Conservation (phyloP, 2,797 vertebrate genomes). For the Hydrolagus colliei region DNA sequence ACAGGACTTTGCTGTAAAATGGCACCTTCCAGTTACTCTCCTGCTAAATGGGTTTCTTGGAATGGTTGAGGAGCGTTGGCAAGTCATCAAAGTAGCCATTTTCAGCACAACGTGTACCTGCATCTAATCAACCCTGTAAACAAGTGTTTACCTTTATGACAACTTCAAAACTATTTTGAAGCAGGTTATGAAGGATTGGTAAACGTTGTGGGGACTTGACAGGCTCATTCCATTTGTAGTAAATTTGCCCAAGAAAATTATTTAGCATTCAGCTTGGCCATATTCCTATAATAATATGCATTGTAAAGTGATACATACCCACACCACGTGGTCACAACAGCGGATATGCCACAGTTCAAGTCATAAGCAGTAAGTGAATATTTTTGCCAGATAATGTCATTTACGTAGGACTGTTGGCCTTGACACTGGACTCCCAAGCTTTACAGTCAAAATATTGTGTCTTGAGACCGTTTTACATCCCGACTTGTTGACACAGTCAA, state of each 20-base stretch:
- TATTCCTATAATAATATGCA: neutral
- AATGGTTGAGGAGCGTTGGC: neutral
- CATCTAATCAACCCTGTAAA: neutral
- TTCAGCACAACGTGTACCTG: neutral
- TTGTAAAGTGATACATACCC: neutral
- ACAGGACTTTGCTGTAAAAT: too few species aligned
- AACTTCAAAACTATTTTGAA: neutral
- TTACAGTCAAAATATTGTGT: constrained; percentile 20
- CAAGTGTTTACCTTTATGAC: neutral
- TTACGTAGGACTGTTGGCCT: neutral
- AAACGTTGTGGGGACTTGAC: neutral
- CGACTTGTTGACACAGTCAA: constrained; percentile 1
- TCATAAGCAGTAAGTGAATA: neutral
- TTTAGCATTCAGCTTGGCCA: neutral
- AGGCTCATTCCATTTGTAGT: neutral
- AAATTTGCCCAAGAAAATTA: neutral
- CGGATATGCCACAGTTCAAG: neutral
- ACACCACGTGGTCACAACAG: neutral
- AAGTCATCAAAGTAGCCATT: neutral
- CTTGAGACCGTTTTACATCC: constrained; percentile 14
- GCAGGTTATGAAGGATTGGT: neutral
- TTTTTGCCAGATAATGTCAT: neutral
- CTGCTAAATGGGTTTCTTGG: neutral
- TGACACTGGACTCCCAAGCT: neutral
- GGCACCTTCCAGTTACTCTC: neutral